Conservation (phyloP, 2,113 vertebrate species). For the Erpornis zantholeuca region DNA sequence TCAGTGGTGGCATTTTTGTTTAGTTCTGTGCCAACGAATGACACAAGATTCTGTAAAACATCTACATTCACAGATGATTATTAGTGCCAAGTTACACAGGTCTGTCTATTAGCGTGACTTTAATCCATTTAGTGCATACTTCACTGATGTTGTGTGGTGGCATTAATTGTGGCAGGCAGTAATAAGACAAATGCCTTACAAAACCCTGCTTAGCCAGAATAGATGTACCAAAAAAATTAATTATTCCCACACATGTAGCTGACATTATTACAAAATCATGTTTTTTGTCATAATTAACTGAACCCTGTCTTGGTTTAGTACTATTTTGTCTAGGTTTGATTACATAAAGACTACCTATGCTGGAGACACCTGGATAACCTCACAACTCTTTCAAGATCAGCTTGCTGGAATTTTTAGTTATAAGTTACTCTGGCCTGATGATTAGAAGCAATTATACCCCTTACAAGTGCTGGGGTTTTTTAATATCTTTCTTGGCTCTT, state of each 20-base stretch:
- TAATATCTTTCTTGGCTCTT: background rate
- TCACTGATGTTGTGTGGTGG: background rate
- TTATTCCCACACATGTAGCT: background rate
- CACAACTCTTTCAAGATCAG: background rate
- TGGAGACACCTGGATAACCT: background rate
- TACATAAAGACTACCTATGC: background rate
- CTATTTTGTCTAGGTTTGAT: background rate
- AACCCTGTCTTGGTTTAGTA: background rate
- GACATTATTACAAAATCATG: background rate
- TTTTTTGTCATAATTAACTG: background rate
- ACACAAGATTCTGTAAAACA: background rate
- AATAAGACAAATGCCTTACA: background rate
- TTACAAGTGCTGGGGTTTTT: fast-evolving
- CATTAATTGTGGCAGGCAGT: background rate
- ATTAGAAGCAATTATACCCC: background rate
- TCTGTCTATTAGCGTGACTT: background rate
- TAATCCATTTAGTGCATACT: background rate
- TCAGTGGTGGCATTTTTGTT: background rate
- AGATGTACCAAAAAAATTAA: background rate
- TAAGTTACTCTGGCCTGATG: background rate
- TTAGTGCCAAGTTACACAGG: background rate
- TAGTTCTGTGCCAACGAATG: background rate
- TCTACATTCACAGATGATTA: background rate
- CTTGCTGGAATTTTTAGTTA: background rate
- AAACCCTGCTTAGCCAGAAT: background rate